Evolutionary conservation across 2,113 vertebrate genomes (phyloP).

Genomic region (Alosa alosa): DNA sequence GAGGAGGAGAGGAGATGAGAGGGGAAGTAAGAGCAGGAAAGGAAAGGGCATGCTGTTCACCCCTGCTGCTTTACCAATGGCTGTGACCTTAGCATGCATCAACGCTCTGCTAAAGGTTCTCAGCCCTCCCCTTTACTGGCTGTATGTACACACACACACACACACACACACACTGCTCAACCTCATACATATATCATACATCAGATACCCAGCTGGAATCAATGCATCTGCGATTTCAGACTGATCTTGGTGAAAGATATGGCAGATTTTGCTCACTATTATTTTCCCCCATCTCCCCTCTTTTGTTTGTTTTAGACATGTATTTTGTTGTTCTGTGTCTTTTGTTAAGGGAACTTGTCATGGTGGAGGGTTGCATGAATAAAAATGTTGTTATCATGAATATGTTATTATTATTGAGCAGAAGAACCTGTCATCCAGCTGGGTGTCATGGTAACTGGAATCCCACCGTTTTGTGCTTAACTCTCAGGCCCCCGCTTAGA

Average conservation of each 20-base stretch:
- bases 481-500: neutral
- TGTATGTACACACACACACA: neutral
- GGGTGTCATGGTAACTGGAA: neutral
- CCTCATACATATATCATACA: neutral
- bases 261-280: neutral
- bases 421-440: neutral
- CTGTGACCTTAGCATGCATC: conserved; percentile 17
- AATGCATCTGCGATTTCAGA: neutral
- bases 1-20: neutral
- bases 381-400: no score
- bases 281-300: neutral
- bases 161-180: neutral
- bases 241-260: neutral
- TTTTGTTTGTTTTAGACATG: neutral
- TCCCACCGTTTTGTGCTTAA: neutral
- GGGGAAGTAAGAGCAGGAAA: neutral
- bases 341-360: neutral
- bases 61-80: conserved; percentile 25
- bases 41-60: neutral
- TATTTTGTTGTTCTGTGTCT: neutral
- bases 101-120: neutral
- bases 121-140: neutral
- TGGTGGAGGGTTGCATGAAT: neutral
- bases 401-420: no score
- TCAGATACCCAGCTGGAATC: neutral